Evolutionary conservation across 1,140 invertebrate species (phyloP).

Genomic region (Diabrotica virgifera): DNA sequence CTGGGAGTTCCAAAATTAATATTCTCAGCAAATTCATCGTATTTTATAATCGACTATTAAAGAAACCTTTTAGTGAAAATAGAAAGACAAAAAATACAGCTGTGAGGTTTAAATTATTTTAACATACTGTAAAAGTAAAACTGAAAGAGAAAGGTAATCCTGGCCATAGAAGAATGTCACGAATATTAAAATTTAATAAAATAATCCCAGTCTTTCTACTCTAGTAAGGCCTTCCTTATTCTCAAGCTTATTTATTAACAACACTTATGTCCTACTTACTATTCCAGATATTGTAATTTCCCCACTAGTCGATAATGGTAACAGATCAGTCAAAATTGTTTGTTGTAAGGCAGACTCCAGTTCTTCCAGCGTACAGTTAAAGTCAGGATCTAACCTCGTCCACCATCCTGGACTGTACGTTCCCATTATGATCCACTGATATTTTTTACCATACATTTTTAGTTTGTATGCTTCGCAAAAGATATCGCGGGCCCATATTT

Average conservation of each 20-base stretch:
- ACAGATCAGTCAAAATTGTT: slow-evolving; percentile 82
- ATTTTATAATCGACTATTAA: no score
- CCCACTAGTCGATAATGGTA: slow-evolving; percentile 69
- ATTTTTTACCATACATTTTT: slow-evolving; percentile 52
- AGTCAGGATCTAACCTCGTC: slow-evolving; percentile 56
- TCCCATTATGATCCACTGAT: slow-evolving; percentile 96
- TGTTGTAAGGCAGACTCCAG: slow-evolving; percentile 82
- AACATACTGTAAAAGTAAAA: no score
- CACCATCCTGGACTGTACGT: slow-evolving; percentile 80
- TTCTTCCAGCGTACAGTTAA: slow-evolving; percentile 72
- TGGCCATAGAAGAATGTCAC: no score
- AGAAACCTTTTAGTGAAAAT: no score
- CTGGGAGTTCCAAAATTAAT: no score
- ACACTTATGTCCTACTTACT: slow-evolving; percentile 59
- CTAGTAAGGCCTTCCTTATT: background rate
- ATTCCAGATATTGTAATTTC: slow-evolving; percentile 86
- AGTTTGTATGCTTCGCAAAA: slow-evolving; percentile 86
- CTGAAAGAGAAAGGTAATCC: no score
- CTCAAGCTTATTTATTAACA: background rate
- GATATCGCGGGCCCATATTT: slow-evolving; percentile 87
- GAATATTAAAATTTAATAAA: no score
- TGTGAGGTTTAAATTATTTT: no score
- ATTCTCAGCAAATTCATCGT: no score
- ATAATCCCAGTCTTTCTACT: background rate
- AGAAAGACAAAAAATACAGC: no score